Evolutionary conservation across 2,888 invertebrate species (phyloP).

Genomic region (Drosophila aldrichi): DNA sequence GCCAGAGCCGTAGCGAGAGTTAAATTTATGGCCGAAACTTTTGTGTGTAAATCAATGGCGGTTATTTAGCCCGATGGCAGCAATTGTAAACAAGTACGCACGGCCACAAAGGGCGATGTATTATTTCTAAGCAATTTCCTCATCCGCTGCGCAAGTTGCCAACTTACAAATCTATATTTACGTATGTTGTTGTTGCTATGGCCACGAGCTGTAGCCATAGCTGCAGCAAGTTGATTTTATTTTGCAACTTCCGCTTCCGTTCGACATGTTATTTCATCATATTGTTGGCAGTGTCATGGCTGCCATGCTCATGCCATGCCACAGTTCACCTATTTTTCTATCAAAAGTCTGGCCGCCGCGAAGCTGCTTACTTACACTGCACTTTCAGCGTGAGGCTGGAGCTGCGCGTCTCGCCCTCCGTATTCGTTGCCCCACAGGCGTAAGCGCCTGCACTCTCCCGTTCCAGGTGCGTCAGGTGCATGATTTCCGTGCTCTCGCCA

Average conservation of each 20-base stretch:
- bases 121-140: slow-evolving; percentile 79
- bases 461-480: slow-evolving; percentile 89
- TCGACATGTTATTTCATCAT: slow-evolving; percentile 59
- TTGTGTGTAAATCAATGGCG: slow-evolving; percentile 74
- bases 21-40: slow-evolving; percentile 75
- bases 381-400: slow-evolving; percentile 90
- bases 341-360: slow-evolving; percentile 22
- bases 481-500: slow-evolving; percentile 86
- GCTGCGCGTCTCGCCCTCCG: slow-evolving; percentile 92
- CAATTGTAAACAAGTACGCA: slow-evolving; percentile 64
- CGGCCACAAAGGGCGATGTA: slow-evolving; percentile 51
- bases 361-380: slow-evolving; percentile 89
- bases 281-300: slow-evolving; percentile 32
- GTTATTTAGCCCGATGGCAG: slow-evolving; percentile 65
- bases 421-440: slow-evolving; percentile 92
- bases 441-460: slow-evolving; percentile 91
- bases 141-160: slow-evolving; percentile 61
- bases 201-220: slow-evolving; percentile 19
- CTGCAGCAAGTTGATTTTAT: slow-evolving; percentile 59
- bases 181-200: slow-evolving; percentile 4
- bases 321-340: slow-evolving; percentile 26
- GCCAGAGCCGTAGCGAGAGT: slow-evolving; percentile 44
- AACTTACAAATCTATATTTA: slow-evolving; percentile 40
- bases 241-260: slow-evolving; percentile 71
- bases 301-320: slow-evolving; percentile 1